Evolutionary conservation across 2,797 vertebrate genomes (phyloP), one percentile per base, ranked within the genome.

Genomic region (Chlorospingus flavigularis): DNA sequence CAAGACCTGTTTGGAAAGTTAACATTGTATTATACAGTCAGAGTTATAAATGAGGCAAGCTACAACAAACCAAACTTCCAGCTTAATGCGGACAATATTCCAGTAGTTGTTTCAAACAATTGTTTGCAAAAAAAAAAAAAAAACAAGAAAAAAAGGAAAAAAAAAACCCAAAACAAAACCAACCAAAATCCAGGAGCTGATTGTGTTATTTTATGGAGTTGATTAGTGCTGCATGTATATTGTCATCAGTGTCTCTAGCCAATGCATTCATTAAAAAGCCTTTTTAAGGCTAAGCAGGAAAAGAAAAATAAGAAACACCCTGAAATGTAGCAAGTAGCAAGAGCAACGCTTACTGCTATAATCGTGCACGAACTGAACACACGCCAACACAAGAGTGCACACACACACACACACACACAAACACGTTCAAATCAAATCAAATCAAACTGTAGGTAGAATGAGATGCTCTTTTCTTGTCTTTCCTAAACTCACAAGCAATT

Each of bases 31-130:
- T 98, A 97, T 97, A 98, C 98, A 98, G 98, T 97, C 98, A 98
- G 96, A 97, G 96, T 98, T 97, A 98, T 96, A 98, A 97, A 96
- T 96, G 97, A 98, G 97, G 97, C 98, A 98, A 98, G 98, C 97
- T 97, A 98, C 97, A 98, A 98, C 97, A 98, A 97, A 97, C 97
- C 97, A 98, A 97, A 97, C 97, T 97, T 98, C 98, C 98, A 98
- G 98, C 98, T 98, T 98, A 98, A 97, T 97, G 98, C 96, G 96
- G 97, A 97, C 96, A 98, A 97, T 98, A 98, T 98, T 98, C 98
- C 98, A 98, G 98, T 98, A 98, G 98, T 98, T 98, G 97, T 98
- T 98, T 97, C 96, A 98, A 98, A 98, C 96, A 96, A 82, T 97
- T 97, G 94, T 98, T 98, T 97, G 96, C 95, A 96, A 40, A 79